phyloP scores from a whole-genome alignment of 2,797 vertebrate genomes.

The Melanotaenia maccullochi region DNA sequence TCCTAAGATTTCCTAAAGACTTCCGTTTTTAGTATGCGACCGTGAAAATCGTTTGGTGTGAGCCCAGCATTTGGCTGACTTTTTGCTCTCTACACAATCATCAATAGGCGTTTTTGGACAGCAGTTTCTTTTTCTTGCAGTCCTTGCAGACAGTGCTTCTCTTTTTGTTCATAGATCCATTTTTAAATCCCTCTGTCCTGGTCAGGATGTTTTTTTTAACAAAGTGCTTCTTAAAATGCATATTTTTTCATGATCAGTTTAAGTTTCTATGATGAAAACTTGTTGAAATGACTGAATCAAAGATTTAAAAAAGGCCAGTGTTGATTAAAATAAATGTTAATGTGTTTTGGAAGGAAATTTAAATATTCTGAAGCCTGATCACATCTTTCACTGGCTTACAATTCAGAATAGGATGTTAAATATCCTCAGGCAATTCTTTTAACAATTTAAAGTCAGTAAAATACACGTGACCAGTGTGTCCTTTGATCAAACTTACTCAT shows the following conservation, averaged over 20 bases:
- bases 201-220: too few relatives aligned
- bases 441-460: background rate
- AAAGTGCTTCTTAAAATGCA: background rate
- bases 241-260: background rate
- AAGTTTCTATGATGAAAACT: background rate
- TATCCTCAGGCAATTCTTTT: background rate
- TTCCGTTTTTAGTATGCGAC: too few relatives aligned
- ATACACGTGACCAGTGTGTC: background rate
- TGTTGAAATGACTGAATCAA: background rate
- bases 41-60: too few relatives aligned
- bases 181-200: too few relatives aligned
- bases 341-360: background rate
- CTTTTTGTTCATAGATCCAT: too few relatives aligned
- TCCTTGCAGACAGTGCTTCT: too few relatives aligned
- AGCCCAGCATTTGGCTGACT: too few relatives aligned
- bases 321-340: too few relatives aligned
- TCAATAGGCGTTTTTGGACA: too few relatives aligned
- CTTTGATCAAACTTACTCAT: conserved; percentile 79
- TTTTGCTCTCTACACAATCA: too few relatives aligned
- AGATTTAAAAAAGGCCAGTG: background rate
- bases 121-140: too few relatives aligned
- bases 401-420: background rate
- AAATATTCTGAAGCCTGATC: background rate
- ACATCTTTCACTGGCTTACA: background rate
- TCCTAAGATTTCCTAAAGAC: too few relatives aligned